Evolutionary conservation across 2,888 invertebrate species (phyloP), one percentile per base, ranked within the genome.

Genomic region (Brenthis ino): DNA sequence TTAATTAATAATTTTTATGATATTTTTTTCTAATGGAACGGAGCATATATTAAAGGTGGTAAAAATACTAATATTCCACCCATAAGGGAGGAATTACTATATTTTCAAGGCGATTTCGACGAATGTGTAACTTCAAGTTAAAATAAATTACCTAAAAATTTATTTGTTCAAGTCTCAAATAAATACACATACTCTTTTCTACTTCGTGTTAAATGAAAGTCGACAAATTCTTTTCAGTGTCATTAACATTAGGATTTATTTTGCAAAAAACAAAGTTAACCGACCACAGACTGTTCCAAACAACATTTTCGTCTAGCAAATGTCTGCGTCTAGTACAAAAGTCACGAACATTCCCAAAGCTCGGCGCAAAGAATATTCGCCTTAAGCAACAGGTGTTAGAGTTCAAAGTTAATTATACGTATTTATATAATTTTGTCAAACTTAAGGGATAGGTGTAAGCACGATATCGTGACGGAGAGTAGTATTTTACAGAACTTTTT

Each of bases 221-320:
- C 50, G 0, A 11, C 6, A 60, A 28, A 50, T 28, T 60, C 28
- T 50, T 60, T 60, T 60, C 60, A 60, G 50, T 50, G 60, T 50
- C 60, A 60, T 60, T 60, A 60, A 50, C 60, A 50, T 28, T n/a
- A 50, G 28, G 60, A 60, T 60, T 60, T 60, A 60, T 60, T 60
- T 60, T 3, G 60, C 60, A 28, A 20, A 60, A 60, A 60, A 58
- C n/a, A 60, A 60, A 11, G 48, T 60, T 60, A 33, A 50, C 28
- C 60, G 28, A 50, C 60, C 50, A 28, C 16, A 50, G n/a, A n/a
- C n/a, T n/a, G 50, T 60, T 60, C 24, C 50, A 50, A 60, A 60
- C 48, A 60, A 50, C 60, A 60, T 60, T 50, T 11, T 43, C 50
- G 53, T 61, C 33, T 63, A 63, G 63, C 63, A 63, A 63, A 63